Evolutionary conservation across 2,797 vertebrate species (phyloP), one percentile per base, ranked within the genome.

Genomic region (Rallus crepitans): DNA sequence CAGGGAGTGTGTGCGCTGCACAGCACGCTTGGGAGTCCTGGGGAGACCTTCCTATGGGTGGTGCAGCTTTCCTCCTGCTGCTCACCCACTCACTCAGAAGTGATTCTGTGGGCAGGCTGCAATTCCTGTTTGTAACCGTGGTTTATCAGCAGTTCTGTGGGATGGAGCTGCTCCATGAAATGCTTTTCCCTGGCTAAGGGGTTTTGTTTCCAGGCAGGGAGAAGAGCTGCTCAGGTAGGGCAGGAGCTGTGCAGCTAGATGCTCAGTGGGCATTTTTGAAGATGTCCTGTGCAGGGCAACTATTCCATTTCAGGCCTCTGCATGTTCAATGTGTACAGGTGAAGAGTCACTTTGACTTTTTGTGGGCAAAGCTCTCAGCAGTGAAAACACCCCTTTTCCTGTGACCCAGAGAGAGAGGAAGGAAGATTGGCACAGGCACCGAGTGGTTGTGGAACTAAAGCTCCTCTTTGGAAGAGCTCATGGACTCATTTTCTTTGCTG

Each of bases 11-110:
- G 15, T 48, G 55, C 55, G 64, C 84, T 3, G 63, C 30, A 68
- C 71, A 13, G 73, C 52, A 35, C 6, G 2, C 33, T 55, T 37
- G 0, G 1, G 12, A 52, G 53, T 33, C 60, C 6, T 0, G 0
- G 35, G 20, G 47, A 53, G 57, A 18, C 81, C 64, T 76, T 52
- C 20, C 35, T 25, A 5, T 19, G 23, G 1, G 65, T 3, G 47
- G 7, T 17, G 61, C 78, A 23, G 24, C 77, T 75, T 71, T 83
- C n/a, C 37, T 48, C 15, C 42, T n/a, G 48, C 73, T 9, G 2
- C 30, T 81, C 37, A 7, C 48, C 1, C 0, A 1, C 65, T 56
- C 18, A 2, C 7, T 56, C 37, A 25, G 84, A 33, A 68, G 77
- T 0, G 8, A 13, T 63, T 60, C 13, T 60, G 57, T 45, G 55